Evolutionary conservation across 2,797 vertebrate species (phyloP).

Genomic region (Esox masquinongy): DNA sequence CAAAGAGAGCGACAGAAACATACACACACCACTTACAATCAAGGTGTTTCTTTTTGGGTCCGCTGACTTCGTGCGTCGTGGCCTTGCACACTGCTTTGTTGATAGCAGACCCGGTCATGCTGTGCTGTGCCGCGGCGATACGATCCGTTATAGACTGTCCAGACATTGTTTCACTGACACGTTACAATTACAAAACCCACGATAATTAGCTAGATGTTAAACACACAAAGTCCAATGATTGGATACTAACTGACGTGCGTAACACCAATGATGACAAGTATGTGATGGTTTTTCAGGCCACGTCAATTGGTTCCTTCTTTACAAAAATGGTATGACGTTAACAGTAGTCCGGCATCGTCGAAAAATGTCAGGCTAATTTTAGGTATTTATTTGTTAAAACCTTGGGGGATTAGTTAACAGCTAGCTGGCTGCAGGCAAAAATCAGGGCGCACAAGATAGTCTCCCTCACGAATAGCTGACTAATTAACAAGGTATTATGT

Average conservation of each 20-base stretch:
- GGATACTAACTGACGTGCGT: neutral
- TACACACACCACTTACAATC: conserved; percentile 82
- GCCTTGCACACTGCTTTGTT: conserved; percentile 82
- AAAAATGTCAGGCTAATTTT: neutral
- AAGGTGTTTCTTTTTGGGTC: conserved; percentile 85
- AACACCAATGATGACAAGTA: neutral
- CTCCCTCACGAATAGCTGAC: neutral
- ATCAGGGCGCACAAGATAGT: neutral
- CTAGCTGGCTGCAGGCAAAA: neutral
- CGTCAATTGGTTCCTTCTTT: conserved; percentile 1
- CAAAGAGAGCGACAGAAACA: no score
- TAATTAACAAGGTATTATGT: conserved; percentile 4
- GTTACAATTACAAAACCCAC: conserved; percentile 61
- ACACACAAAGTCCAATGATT: neutral
- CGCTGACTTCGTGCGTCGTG: conserved; percentile 80
- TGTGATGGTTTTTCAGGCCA: neutral
- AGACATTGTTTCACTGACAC: conserved; percentile 89
- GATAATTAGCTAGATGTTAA: neutral
- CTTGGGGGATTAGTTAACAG: neutral
- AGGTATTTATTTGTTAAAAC: neutral
- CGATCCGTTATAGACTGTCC: conserved; percentile 84
- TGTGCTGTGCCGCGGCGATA: conserved; percentile 84
- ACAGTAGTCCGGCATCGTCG: neutral
- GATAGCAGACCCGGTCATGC: conserved; percentile 80
- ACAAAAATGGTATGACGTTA: conserved; percentile 8